These are phyloP conservation scores for Manis javanica DNA, from an alignment of 2,797 vertebrate species.

Conservation along the genomic window DNA sequence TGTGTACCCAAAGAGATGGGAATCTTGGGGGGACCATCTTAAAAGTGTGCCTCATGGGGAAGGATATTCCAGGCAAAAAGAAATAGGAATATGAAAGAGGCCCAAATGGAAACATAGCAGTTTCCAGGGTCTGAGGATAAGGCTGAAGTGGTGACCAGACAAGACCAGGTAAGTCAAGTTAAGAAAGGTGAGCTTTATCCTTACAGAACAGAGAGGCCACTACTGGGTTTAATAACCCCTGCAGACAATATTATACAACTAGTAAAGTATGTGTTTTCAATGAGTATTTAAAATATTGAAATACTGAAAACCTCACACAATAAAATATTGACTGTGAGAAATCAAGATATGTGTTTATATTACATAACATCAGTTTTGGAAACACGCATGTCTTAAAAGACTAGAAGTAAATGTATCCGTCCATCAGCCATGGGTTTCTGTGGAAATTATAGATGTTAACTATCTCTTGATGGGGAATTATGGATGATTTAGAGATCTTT, in stretches of 20 bases:
- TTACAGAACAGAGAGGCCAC: not conserved
- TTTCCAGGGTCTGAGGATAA: not conserved
- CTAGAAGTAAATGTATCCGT: constrained; percentile 15
- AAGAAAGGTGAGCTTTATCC: not conserved
- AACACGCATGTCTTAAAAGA: not conserved
- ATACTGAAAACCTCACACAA: not conserved
- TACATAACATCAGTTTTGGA: not conserved
- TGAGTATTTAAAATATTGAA: not conserved
- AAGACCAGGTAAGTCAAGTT: not conserved
- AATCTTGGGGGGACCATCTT: not conserved
- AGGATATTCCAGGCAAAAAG: not conserved
- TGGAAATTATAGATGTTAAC: not conserved
- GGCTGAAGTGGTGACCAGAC: not conserved
- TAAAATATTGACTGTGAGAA: constrained; percentile 1
- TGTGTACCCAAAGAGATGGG: not conserved
- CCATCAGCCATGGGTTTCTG: not conserved
- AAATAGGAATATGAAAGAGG: not conserved
- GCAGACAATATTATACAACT: not conserved
- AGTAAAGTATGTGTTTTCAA: not conserved
- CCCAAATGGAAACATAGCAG: not conserved
- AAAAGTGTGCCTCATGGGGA: not conserved
- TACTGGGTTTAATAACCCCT: not conserved
- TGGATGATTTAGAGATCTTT: constrained; percentile 6
- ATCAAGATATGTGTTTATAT: not conserved
- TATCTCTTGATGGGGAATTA: not conserved